phyloP scores from a whole-genome alignment of 64 coral and sea anemone genomes.

The Stichodactyla helianthus region DNA sequence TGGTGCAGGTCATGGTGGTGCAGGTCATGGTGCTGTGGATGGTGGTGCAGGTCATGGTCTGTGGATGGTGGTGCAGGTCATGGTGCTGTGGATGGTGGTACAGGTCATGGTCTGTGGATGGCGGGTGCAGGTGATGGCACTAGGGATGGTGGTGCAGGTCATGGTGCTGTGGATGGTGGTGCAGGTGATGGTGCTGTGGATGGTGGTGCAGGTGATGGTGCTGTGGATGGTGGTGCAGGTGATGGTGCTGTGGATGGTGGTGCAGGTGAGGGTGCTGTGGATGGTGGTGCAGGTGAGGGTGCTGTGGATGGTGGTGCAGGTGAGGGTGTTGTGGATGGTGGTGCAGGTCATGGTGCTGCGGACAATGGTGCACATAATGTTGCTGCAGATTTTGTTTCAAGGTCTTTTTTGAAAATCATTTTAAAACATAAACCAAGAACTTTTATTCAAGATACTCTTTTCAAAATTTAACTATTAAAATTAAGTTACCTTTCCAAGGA shows the following conservation, averaged over 20 bases:
- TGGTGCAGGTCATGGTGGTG: not conserved
- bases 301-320: no score
- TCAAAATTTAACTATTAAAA: not conserved
- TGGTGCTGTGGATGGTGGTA: not conserved
- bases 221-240: not conserved
- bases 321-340: no score
- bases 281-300: no score
- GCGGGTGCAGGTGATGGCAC: not conserved
- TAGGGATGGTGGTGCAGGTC: not conserved
- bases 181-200: not conserved
- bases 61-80: not conserved
- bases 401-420: no score
- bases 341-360: no score
- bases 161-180: not conserved
- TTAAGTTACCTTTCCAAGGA: conserved; percentile 77
- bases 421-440: no score
- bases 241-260: not conserved
- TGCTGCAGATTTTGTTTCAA: no score
- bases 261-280: not conserved
- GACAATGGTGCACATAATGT: no score
- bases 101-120: not conserved
- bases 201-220: not conserved
- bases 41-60: not conserved
- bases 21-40: not conserved
- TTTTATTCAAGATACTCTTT: no score